Percentiles rank a stretch among this genome's conserved stretches.
phyloP scores from a whole-genome alignment of 2,797 vertebrate genomes.

The Phrynocephalus forsythii region DNA sequence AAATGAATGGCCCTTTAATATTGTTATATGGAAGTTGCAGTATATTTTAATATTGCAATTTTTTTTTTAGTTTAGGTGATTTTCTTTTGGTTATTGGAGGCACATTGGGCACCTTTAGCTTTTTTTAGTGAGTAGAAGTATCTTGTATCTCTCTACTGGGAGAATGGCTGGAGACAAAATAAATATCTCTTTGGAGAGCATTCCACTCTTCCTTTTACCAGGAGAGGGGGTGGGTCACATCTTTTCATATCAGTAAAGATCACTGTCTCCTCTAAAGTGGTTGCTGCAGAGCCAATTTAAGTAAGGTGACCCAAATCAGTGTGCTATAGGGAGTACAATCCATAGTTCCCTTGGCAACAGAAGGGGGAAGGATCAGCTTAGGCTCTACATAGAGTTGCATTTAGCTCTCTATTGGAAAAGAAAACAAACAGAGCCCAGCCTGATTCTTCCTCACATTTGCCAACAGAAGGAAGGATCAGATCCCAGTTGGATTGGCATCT shows the following conservation, averaged over 20 bases:
- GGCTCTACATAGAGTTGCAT: background rate
- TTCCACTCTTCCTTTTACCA: background rate
- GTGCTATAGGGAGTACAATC: background rate
- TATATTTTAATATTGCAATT: too few species aligned
- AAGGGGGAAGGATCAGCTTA: background rate
- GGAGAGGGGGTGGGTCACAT: background rate
- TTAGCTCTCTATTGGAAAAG: background rate
- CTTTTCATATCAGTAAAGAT: background rate
- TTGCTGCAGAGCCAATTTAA: conserved; percentile 24
- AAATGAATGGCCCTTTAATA: too few species aligned
- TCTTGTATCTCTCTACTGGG: too few species aligned
- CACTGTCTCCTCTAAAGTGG: background rate
- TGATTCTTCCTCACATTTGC: background rate
- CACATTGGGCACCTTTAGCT: too few species aligned
- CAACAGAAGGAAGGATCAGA: background rate
- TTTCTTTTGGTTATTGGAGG: too few species aligned
- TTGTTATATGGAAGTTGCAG: too few species aligned
- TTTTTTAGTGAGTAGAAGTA: too few species aligned
- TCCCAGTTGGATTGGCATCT: background rate
- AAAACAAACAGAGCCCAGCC: too few species aligned
- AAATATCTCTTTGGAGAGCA: background rate
- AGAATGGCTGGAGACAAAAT: too few species aligned
- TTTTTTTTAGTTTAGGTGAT: too few species aligned
- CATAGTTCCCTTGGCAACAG: conserved; percentile 7
- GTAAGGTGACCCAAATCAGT: conserved; percentile 4